Conservation (phyloP, 1,140 invertebrate species). For the Fopius arisanus region DNA sequence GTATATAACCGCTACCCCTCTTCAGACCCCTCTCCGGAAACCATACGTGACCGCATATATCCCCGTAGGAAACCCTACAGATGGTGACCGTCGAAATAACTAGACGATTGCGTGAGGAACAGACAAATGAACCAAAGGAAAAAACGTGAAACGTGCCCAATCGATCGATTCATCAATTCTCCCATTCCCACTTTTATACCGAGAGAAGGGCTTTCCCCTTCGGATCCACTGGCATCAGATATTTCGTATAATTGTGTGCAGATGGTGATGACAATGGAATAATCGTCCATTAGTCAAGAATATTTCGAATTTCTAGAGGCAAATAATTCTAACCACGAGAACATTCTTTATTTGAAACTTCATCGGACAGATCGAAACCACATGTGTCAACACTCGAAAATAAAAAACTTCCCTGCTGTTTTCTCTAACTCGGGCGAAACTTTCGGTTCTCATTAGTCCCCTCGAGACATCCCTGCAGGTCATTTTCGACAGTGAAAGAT, state of each 20-base stretch:
- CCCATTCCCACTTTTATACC: too few relatives aligned
- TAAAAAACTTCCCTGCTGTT: not conserved
- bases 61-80: constrained; percentile 34
- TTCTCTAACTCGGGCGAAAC: not conserved
- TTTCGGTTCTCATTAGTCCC: not conserved
- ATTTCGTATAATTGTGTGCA: too few relatives aligned
- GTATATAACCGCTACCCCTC: not conserved
- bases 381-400: not conserved
- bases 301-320: too few relatives aligned
- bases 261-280: too few relatives aligned
- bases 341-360: not conserved
- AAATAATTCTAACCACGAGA: too few relatives aligned
- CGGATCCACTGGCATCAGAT: too few relatives aligned
- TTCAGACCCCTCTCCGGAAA: constrained; percentile 13
- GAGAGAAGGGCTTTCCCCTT: too few relatives aligned
- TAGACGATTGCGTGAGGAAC: constrained; percentile 40
- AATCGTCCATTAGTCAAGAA: too few relatives aligned
- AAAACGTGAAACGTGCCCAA: not conserved
- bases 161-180: not conserved
- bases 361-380: not conserved
- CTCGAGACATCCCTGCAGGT: not conserved
- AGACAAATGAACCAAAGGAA: not conserved
- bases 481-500: not conserved
- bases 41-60: constrained; percentile 25
- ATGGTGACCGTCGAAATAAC: constrained; percentile 45